A percentile compares a stretch with the other conserved stretches of the same genome.
phyloP scores from a whole-genome alignment of 2,113 vertebrate genomes.

The Accipiter virgatus region DNA sequence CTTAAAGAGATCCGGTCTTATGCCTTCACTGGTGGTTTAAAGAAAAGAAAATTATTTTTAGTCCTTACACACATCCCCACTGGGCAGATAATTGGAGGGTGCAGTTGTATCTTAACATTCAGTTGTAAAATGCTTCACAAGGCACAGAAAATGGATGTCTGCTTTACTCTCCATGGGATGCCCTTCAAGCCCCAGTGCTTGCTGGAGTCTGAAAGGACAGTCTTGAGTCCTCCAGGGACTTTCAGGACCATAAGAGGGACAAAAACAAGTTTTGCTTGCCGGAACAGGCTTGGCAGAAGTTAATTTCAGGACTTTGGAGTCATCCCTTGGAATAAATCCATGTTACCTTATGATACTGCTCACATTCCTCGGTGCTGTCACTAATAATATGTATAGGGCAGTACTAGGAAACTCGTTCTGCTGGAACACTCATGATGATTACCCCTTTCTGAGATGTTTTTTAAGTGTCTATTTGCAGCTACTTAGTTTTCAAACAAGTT shows the following conservation, averaged over 20 bases:
- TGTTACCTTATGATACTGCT: conserved; percentile 1
- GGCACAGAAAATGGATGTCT: not conserved
- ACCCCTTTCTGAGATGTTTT: not conserved
- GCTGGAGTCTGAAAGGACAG: not conserved
- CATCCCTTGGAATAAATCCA: conserved; percentile 35
- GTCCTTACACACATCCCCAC: not conserved
- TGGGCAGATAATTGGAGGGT: not conserved
- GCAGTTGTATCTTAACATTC: not conserved
- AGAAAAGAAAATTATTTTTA: not conserved
- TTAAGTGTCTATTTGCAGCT: not conserved
- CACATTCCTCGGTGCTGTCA: not conserved
- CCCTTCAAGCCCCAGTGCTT: not conserved
- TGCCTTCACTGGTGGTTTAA: not conserved
- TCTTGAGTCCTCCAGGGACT: not conserved
- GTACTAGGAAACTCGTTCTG: not conserved
- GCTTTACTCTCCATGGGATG: not conserved
- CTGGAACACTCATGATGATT: not conserved
- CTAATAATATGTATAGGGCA: not conserved
- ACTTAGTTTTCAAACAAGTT: not conserved
- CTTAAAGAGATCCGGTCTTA: not conserved
- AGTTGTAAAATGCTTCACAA: not conserved
- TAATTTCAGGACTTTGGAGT: not conserved
- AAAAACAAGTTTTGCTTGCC: not conserved
- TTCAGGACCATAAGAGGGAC: not conserved
- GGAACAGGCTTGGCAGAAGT: not conserved